phyloP scores from a whole-genome alignment of 2,888 invertebrate genomes.

The Acleris laterana region DNA sequence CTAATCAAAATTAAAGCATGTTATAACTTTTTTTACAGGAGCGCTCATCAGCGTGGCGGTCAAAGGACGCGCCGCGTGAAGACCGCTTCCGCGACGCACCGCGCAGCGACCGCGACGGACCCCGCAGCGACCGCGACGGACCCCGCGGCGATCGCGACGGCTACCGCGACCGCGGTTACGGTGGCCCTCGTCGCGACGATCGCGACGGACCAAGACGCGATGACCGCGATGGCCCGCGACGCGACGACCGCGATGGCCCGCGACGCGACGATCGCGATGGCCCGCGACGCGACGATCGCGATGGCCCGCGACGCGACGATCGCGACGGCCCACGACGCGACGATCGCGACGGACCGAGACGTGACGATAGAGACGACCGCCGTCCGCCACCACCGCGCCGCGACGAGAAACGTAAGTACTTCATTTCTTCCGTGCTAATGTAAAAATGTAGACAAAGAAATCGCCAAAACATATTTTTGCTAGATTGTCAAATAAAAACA shows the following conservation, averaged over 20 bases:
- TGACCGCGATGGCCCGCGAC: conserved; percentile 46
- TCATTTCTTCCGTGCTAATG: too few relatives aligned
- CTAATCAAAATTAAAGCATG: too few relatives aligned
- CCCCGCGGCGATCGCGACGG: conserved; percentile 51
- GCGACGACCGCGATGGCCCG: conserved; percentile 46
- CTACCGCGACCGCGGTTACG: conserved; percentile 56
- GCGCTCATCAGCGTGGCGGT: conserved; percentile 70
- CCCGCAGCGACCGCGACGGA: conserved; percentile 51
- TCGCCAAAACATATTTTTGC: too few relatives aligned
- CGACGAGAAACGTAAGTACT: conserved; percentile 76
- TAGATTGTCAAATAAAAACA: too few relatives aligned
- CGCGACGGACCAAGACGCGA: conserved; percentile 53
- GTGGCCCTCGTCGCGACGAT: conserved; percentile 45
- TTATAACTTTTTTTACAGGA: conserved; percentile 64
- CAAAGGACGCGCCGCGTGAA: conserved; percentile 58
- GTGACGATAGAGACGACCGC: conserved; percentile 50
- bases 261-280: conserved; percentile 46
- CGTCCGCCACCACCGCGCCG: conserved; percentile 68
- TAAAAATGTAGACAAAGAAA: too few relatives aligned
- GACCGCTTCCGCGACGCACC: conserved; percentile 38
- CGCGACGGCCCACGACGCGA: conserved; percentile 47
- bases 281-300: conserved; percentile 47
- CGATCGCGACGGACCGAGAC: conserved; percentile 45
- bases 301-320: conserved; percentile 43
- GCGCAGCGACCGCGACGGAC: conserved; percentile 50